Percentiles rank a stretch among this genome's conserved stretches.
Conservation (phyloP, 2,888 invertebrate species). For the Drosophila merina region DNA sequence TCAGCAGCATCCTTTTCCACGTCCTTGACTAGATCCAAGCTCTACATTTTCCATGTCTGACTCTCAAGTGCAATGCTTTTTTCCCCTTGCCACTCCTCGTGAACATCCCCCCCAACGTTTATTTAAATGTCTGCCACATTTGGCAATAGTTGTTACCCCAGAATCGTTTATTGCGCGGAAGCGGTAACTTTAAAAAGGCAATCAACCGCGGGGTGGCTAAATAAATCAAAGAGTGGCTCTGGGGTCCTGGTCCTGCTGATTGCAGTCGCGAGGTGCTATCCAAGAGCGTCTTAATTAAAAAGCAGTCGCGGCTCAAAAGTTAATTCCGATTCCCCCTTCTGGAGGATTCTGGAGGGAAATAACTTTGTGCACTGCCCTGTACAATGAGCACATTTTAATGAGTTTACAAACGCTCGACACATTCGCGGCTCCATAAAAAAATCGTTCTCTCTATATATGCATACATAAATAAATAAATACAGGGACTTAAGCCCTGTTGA, state of each 20-base stretch:
- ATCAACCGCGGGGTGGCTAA: constrained; percentile 40
- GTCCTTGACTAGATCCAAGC: constrained; percentile 57
- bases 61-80: constrained; percentile 61
- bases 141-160: constrained; percentile 47
- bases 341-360: constrained; percentile 42
- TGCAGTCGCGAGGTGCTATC: constrained; percentile 32
- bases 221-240: constrained; percentile 57
- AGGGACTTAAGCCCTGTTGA: constrained; percentile 38
- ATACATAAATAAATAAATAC: constrained; percentile 46
- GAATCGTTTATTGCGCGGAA: constrained; percentile 10
- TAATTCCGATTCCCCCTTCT: constrained; percentile 29
- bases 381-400: constrained; percentile 67
- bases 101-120: constrained; percentile 65
- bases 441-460: constrained; percentile 7
- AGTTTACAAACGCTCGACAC: constrained; percentile 78
- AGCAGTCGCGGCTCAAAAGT: constrained; percentile 37
- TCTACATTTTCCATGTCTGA: constrained; percentile 64
- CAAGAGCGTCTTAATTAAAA: constrained; percentile 61
- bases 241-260: constrained; percentile 20
- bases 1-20: constrained; percentile 11
- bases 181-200: constrained; percentile 62
- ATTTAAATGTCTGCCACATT: constrained; percentile 73
- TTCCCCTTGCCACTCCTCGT: constrained; percentile 6
- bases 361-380: constrained; percentile 59
- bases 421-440: constrained; percentile 65